Percentiles rank a stretch among this genome's conserved stretches.
These are phyloP conservation scores for Chauna torquata DNA, from an alignment of 2,113 vertebrate genomes.

Conservation along the genomic window DNA sequence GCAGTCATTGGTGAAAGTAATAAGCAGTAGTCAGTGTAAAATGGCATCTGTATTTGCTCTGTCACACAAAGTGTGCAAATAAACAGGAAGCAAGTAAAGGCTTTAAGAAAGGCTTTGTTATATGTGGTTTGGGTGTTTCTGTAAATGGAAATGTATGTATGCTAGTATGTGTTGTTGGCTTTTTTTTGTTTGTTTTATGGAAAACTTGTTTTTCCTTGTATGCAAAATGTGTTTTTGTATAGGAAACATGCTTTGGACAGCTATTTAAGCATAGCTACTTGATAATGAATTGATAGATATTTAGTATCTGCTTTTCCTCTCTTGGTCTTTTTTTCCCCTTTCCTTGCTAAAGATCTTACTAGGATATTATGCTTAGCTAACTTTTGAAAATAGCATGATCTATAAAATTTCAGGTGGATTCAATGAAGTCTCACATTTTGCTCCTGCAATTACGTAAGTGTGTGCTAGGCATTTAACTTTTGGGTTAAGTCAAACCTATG, in stretches of 20 bases:
- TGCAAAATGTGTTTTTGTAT: background rate
- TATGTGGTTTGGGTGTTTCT: background rate
- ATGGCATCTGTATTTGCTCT: background rate
- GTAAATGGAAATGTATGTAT: background rate
- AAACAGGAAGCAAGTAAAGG: conserved; percentile 7
- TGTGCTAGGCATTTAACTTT: background rate
- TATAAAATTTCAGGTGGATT: background rate
- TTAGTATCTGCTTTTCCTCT: background rate
- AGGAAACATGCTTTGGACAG: background rate
- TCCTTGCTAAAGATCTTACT: background rate
- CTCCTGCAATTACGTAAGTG: background rate
- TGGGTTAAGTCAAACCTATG: background rate
- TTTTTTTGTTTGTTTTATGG: background rate
- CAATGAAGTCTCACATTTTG: background rate
- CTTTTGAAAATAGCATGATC: background rate
- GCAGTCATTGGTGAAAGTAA: background rate
- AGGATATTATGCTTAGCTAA: background rate
- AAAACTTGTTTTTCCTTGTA: background rate
- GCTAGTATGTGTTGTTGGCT: background rate
- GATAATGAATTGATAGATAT: background rate
- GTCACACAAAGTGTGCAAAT: background rate
- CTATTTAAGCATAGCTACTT: background rate
- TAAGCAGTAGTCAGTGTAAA: background rate
- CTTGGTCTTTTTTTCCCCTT: background rate
- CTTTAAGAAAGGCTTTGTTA: background rate